Evolutionary conservation across 2,797 vertebrate genomes (phyloP), one percentile per base, ranked within the genome.

Genomic region (Cryptoblepharus egeriae): DNA sequence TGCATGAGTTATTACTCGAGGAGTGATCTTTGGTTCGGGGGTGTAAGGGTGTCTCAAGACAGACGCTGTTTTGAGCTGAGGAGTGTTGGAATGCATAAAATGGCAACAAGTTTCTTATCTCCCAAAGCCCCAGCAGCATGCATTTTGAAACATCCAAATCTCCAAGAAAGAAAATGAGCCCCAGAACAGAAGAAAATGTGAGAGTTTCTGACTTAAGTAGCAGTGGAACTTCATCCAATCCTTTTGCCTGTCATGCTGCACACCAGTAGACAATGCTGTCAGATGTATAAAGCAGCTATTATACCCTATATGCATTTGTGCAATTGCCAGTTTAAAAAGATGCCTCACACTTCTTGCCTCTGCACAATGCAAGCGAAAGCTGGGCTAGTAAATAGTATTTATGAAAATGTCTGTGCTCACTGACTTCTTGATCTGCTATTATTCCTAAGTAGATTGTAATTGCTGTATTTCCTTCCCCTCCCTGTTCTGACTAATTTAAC

Each of bases 121-220:
- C 1, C 57, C 81, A n/a, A 86, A 90, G 89, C 86, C 57, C 83
- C 22, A 24, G 13, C 57, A 58, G 57, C 57, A 24, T 22, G 20
- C 22, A 12, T 24, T 58, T 24, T 4, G 20, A 58, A 92, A 93
- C 49, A 52, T 52, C 49, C 49, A 15, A 52, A 52, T 16, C 49
- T 15, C 49, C 18, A 15, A 52, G 49, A 52, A 52, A 52, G 13
- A 52, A 52, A 94, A 94, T 93, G 89, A 92, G 91, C 89, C 88
- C 75, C 87, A 83, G 87, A 94, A 91, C 77, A 90, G 83, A 92
- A 72, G 76, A 88, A 93, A 91, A 90, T 91, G 73, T 65, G 90
- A 88, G 75, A 90, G 68, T 88, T 92, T 92, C 88, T 87, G 92
- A 90, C 92, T 92, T 89, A 94, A 81, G 82, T 90, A 90, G 85